Evolutionary conservation across 2,888 invertebrate genomes (phyloP).

Genomic region (Psylliodes chrysocephalus): DNA sequence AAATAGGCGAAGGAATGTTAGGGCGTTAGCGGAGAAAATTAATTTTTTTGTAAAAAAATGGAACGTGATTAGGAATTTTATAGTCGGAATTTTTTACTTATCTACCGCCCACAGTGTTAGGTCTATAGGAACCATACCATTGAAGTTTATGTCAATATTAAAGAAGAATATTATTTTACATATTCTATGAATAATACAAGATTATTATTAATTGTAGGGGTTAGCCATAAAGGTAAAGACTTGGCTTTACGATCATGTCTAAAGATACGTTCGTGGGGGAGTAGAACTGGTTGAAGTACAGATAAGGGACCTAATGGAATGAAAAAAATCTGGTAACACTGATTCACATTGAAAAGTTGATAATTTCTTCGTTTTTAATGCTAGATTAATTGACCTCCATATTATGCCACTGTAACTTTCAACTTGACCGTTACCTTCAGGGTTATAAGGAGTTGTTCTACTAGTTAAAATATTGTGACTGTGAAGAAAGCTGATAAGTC

Average conservation of each 20-base stretch:
- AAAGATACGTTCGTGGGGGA: not conserved
- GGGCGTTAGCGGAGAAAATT: no score
- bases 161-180: no score
- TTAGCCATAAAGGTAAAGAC: not conserved
- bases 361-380: not conserved
- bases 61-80: no score
- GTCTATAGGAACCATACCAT: no score
- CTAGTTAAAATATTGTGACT: not conserved
- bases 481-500: not conserved
- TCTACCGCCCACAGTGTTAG: no score
- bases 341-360: not conserved
- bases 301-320: not conserved
- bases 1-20: no score
- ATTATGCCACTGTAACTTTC: conserved; percentile 9
- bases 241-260: not conserved
- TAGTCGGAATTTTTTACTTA: no score
- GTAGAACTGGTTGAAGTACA: conserved; percentile 1
- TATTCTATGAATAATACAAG: no score
- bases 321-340: not conserved
- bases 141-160: no score
- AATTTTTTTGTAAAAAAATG: no score
- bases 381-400: conserved; percentile 3
- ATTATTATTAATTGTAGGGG: not conserved
- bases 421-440: not conserved
- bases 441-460: conserved; percentile 5